Conservation (phyloP, 2,888 invertebrate species). For the Erebia ligea region DNA sequence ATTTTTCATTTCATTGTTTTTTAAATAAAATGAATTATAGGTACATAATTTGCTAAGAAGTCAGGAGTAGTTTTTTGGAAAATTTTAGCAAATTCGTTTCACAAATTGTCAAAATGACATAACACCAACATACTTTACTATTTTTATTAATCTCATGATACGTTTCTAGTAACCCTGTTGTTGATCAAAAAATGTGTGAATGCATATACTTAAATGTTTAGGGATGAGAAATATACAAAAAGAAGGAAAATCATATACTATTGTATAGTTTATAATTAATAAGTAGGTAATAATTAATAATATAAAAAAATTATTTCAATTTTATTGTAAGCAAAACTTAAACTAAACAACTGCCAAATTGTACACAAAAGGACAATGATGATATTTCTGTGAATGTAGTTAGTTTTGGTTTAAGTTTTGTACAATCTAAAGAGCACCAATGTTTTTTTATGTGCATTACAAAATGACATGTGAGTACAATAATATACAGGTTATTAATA, state of each 20-base stretch:
- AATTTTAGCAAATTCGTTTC: not conserved
- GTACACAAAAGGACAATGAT: not conserved
- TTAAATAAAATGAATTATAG: not conserved
- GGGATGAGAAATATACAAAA: not conserved
- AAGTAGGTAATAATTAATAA: constrained; percentile 8
- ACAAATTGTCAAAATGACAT: not conserved
- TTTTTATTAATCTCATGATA: constrained; percentile 8
- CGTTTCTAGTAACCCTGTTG: constrained; percentile 16
- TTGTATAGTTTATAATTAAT: not conserved
- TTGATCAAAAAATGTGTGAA: not conserved
- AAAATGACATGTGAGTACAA: constrained; percentile 50
- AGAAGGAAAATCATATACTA: not conserved
- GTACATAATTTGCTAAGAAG: not conserved
- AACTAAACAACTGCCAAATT: not conserved
- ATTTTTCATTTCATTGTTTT: too few species aligned
- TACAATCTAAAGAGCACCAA: not conserved
- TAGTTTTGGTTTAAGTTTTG: not conserved
- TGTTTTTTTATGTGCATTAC: constrained; percentile 60
- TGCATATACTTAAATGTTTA: not conserved
- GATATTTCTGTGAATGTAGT: not conserved
- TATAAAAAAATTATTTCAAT: constrained; percentile 3
- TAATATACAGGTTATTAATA: constrained; percentile 32
- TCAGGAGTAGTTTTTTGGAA: not conserved
- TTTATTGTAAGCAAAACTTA: not conserved
- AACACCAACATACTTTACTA: not conserved